Evolutionary conservation across 2,113 vertebrate species (phyloP).

Genomic region (Nipponia nippon): DNA sequence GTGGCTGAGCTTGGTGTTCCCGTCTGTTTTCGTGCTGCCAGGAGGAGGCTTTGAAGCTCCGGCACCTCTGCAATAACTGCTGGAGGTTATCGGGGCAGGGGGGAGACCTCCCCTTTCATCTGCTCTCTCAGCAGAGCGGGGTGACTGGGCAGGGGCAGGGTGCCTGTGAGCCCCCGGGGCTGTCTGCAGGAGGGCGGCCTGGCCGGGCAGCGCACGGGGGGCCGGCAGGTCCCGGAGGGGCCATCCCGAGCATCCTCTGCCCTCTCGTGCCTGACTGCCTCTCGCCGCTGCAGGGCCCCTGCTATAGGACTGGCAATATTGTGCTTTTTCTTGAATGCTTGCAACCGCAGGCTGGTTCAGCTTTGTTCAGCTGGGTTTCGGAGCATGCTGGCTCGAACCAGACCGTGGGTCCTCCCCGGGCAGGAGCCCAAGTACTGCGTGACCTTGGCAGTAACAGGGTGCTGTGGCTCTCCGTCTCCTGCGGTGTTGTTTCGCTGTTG

Average conservation of each 20-base stretch:
- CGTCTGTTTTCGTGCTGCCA: not conserved
- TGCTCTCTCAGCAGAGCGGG: not conserved
- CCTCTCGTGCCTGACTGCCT: not conserved
- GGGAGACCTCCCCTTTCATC: not conserved
- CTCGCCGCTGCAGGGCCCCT: not conserved
- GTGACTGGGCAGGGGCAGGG: not conserved
- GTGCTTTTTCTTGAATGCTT: not conserved
- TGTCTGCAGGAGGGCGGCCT: not conserved
- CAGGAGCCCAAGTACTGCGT: not conserved
- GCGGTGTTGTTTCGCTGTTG: not conserved
- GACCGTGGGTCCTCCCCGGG: not conserved
- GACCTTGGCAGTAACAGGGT: not conserved
- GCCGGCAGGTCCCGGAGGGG: rapidly evolving
- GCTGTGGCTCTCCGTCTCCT: not conserved
- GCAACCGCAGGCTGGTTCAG: rapidly evolving
- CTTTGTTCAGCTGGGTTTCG: not conserved
- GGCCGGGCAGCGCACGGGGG: rapidly evolving
- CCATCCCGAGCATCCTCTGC: not conserved
- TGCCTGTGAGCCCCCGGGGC: rapidly evolving
- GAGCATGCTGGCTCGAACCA: rapidly evolving
- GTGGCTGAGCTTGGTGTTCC: not conserved
- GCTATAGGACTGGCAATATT: rapidly evolving
- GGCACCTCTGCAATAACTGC: not conserved
- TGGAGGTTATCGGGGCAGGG: not conserved
- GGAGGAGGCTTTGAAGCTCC: not conserved